phyloP scores from a whole-genome alignment of 1,140 invertebrate species.

The Drosophila melanica region DNA sequence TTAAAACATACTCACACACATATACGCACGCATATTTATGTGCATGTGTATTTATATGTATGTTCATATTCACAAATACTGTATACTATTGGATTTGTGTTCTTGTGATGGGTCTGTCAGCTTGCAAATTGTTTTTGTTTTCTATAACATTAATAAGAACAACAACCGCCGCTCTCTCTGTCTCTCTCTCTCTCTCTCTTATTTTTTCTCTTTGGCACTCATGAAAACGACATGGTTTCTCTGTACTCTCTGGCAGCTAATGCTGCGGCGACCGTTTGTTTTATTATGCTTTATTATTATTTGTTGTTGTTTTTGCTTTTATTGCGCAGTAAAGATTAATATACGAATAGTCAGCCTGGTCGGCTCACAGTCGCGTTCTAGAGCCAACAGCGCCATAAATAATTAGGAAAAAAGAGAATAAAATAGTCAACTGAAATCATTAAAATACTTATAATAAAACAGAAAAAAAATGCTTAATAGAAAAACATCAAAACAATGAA shows the following conservation, averaged over 20 bases:
- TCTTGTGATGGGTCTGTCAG: slow-evolving; percentile 50
- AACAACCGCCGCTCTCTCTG: slow-evolving; percentile 11
- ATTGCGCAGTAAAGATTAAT: slow-evolving; percentile 75
- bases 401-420: slow-evolving; percentile 32
- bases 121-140: slow-evolving; percentile 52
- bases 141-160: slow-evolving; percentile 27
- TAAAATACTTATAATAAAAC: slow-evolving; percentile 52
- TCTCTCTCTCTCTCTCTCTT: slow-evolving; percentile 4
- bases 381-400: slow-evolving; percentile 58
- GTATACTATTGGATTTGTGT: slow-evolving; percentile 44
- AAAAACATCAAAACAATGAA: slow-evolving; percentile 30
- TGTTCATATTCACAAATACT: slow-evolving; percentile 39
- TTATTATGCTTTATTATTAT: slow-evolving; percentile 75
- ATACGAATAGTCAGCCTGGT: slow-evolving; percentile 35
- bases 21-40: slow-evolving; percentile 20
- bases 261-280: slow-evolving; percentile 50
- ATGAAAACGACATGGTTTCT: slow-evolving; percentile 1
- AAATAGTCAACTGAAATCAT: slow-evolving; percentile 56
- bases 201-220: slow-evolving; percentile 2
- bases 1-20: slow-evolving; percentile 59
- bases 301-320: slow-evolving; percentile 65
- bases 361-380: slow-evolving; percentile 20
- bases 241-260: slow-evolving; percentile 37
- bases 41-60: slow-evolving; percentile 22
- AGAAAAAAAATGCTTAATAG: slow-evolving; percentile 24